A percentile compares a stretch with the other conserved stretches of the same genome.
Evolutionary conservation across 1,140 invertebrate species (phyloP).

Genomic region (Drosophila orena): DNA sequence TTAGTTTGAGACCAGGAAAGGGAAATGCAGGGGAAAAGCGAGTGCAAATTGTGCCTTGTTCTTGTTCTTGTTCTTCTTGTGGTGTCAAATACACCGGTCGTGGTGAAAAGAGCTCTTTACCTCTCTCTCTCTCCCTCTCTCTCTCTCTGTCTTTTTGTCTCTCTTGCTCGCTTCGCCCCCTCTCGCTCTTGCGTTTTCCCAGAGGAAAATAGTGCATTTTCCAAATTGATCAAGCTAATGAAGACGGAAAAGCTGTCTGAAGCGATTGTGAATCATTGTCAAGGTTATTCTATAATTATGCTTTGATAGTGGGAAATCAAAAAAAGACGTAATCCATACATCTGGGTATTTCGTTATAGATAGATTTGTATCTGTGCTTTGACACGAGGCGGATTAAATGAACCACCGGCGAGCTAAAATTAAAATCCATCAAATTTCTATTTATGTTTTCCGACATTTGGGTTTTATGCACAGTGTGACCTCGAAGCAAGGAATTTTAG

Average conservation of each 20-base stretch:
- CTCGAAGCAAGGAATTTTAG: neutral
- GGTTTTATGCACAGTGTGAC: neutral
- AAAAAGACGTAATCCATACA: neutral
- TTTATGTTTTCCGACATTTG: constrained; percentile 36
- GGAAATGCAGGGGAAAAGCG: constrained; percentile 18
- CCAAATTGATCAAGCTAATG: constrained; percentile 27
- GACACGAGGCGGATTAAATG: constrained; percentile 42
- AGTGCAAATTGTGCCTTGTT: constrained; percentile 27
- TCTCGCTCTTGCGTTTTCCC: neutral
- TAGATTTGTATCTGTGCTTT: constrained; percentile 2
- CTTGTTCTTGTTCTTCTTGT: constrained; percentile 6
- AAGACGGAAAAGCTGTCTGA: constrained; percentile 32
- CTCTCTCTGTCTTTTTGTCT: neutral
- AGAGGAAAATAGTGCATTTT: constrained; percentile 21
- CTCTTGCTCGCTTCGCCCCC: neutral
- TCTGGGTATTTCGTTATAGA: constrained; percentile 1
- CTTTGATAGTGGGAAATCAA: constrained; percentile 33
- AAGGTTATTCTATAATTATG: constrained; percentile 57
- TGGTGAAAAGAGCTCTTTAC: constrained; percentile 33
- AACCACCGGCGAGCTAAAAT: constrained; percentile 24
- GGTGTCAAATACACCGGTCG: constrained; percentile 36
- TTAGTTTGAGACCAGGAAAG: constrained; percentile 7
- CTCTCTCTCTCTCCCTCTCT: neutral
- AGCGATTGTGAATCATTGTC: constrained; percentile 29
- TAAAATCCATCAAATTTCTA: constrained; percentile 48